Conservation (phyloP, 2,888 invertebrate species). For the Vesta saturnalis region DNA sequence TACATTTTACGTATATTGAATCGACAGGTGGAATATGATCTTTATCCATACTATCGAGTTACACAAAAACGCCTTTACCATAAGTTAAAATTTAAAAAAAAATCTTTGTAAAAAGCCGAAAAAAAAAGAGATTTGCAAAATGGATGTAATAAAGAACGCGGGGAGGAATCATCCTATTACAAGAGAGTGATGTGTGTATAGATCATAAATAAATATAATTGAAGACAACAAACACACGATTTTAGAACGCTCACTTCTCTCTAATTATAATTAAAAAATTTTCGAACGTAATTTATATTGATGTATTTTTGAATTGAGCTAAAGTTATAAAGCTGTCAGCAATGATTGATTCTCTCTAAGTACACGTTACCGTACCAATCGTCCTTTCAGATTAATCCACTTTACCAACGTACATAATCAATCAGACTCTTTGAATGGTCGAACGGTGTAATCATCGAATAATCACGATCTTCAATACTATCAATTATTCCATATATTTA, state of each 20-base stretch:
- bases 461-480: conserved; percentile 47
- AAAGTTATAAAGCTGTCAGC: conserved; percentile 57
- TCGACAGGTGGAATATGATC: conserved; percentile 44
- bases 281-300: conserved; percentile 56
- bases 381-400: conserved; percentile 8
- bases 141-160: conserved; percentile 1
- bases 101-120: neutral
- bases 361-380: conserved; percentile 47
- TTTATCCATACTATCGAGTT: conserved; percentile 40
- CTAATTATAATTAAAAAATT: conserved; percentile 56
- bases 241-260: conserved; percentile 48
- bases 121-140: neutral
- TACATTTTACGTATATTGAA: conserved; percentile 20
- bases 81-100: neutral
- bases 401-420: neutral
- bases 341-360: conserved; percentile 56
- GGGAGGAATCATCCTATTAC: conserved; percentile 19
- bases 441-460: conserved; percentile 51
- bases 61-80: conserved; percentile 11
- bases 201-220: conserved; percentile 50
- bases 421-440: conserved; percentile 22
- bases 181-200: conserved; percentile 37
- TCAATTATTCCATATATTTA: conserved; percentile 40
- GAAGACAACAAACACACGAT: conserved; percentile 52
- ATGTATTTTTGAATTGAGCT: conserved; percentile 55